Base-by-base conservation (phyloP, 2,113 vertebrate genomes). In the Hippocampus zosterae region DNA sequence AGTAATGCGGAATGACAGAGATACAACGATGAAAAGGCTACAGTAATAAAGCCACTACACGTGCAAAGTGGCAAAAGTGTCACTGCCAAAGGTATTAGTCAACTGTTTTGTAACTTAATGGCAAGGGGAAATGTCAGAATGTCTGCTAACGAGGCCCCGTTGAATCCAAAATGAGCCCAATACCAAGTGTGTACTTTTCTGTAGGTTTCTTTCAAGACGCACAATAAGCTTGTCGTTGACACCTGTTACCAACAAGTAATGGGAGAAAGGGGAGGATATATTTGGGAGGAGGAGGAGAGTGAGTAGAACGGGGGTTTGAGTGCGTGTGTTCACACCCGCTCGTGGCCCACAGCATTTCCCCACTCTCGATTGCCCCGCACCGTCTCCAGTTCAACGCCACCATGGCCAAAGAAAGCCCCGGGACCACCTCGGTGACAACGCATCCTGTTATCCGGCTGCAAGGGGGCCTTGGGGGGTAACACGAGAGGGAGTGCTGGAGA, bases 191-290 rank as follows among this genome's bases (percentile, higher is more conserved):
- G 19, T 2, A n/a, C 7, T 52, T 52, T 21, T 9, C 1, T 19
- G 1, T 48, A 5, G 16, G 15, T 48, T 48, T 48, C 16, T 5
- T 5, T 48, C 46, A 10, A 52, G 6, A 52, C 3, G 2, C 8
- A n/a, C 7, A 52, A n/a, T 21, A n/a, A 50, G 19, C 46, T n/a
- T 21, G 16, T 37, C n/a, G 25, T 33, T 19, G 33, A 21, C 29
- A 37, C 59, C 59, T 61, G 59, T 37, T 21, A 33, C 16, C 18
- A 37, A 18, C 10, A 37, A 60, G 8, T 29, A 33, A 23, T 29
- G 16, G 7, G 57, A 33, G 8, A 8, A 50, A 67, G n/a, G 81
- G 83, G 85, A 78, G 81, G 80, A 65, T 73, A 76, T 72, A 48
- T 60, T 52, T 40, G 72, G 59, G 52, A 56, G 44, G 56, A 25